Conservation (phyloP, 2,888 invertebrate genomes). For the Zelleria hepariella region DNA sequence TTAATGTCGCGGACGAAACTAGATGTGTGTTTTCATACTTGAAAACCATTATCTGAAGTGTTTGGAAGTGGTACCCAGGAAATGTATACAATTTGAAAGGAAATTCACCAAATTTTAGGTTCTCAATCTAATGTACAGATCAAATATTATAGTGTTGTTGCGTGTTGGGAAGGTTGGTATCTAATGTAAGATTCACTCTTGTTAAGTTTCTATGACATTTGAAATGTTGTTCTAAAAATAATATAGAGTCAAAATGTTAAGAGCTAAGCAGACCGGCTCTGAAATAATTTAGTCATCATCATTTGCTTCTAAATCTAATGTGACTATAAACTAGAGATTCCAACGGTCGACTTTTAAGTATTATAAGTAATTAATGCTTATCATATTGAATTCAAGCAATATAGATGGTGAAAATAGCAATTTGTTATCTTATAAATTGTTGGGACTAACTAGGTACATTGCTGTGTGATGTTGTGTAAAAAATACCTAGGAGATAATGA, state of each 20-base stretch:
- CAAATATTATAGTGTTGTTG: not conserved
- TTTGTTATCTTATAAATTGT: not conserved
- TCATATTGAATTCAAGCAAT: not conserved
- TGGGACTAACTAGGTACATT: not conserved
- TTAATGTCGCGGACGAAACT: conserved; percentile 36
- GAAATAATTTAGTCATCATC: not conserved
- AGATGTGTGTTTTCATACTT: conserved; percentile 59
- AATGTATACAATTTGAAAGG: not conserved
- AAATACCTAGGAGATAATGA: not conserved
- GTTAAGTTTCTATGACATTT: not conserved
- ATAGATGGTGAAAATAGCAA: not conserved
- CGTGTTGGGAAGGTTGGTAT: not conserved
- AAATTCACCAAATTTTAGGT: not conserved
- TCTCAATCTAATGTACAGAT: not conserved
- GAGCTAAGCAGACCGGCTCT: not conserved
- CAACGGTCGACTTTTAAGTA: not conserved
- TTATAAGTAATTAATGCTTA: not conserved
- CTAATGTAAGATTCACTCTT: not conserved
- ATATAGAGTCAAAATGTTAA: not conserved
- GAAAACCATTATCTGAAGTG: conserved; percentile 48
- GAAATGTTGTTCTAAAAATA: not conserved
- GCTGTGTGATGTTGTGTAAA: not conserved
- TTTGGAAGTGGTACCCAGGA: not conserved
- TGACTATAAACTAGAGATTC: not conserved
- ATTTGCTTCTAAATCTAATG: not conserved